Conservation (phyloP, 2,888 invertebrate genomes). For the Netelia fuscicornis region DNA sequence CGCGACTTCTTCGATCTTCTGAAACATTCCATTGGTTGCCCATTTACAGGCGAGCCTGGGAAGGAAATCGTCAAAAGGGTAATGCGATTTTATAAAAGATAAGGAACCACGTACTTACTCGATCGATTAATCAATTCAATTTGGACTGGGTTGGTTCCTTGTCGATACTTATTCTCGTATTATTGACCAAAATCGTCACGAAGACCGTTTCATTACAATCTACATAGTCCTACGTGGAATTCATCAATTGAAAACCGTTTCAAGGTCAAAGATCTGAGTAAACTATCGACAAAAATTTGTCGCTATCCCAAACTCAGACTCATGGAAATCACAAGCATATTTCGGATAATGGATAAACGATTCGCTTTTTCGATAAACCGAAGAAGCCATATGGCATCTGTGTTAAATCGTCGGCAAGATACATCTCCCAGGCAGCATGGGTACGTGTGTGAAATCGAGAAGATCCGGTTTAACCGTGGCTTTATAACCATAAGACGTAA, state of each 20-base stretch:
- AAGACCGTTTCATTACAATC: too few species aligned
- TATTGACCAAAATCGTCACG: too few species aligned
- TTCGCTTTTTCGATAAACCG: not conserved
- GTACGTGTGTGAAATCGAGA: conserved; percentile 52
- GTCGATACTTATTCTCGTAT: too few species aligned
- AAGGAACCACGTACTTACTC: not conserved
- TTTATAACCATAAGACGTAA: conserved; percentile 61
- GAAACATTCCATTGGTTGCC: conserved; percentile 21
- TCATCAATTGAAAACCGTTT: too few species aligned
- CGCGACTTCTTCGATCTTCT: conserved; percentile 23
- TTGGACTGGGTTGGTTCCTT: not conserved
- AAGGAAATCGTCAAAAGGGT: conserved; percentile 14
- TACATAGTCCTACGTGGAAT: too few species aligned
- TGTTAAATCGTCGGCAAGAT: conserved; percentile 41
- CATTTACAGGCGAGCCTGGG: not conserved
- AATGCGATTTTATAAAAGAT: conserved; percentile 56
- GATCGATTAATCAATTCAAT: conserved; percentile 52
- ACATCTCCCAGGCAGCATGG: conserved; percentile 34
- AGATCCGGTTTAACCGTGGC: conserved; percentile 65
- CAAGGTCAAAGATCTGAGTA: not conserved
- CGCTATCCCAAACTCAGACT: conserved; percentile 8
- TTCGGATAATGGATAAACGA: conserved; percentile 20
- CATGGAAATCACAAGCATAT: not conserved
- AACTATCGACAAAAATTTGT: not conserved
- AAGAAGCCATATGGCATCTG: conserved; percentile 38